Evolutionary conservation across 2,888 invertebrate species (phyloP).

Genomic region (Pelosia muscerda): DNA sequence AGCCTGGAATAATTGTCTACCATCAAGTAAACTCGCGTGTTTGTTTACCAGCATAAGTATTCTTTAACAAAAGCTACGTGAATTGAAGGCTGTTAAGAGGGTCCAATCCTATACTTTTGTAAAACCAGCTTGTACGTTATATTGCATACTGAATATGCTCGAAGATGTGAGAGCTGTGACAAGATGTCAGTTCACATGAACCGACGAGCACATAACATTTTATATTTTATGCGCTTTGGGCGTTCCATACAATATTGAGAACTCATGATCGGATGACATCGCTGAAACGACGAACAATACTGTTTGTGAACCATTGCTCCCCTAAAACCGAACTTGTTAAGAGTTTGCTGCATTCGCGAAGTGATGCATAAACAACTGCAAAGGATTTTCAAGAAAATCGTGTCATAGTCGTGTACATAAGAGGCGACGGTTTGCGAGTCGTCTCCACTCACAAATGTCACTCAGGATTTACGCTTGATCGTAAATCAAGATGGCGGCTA

Average conservation of each 20-base stretch:
- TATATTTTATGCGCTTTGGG: conserved; percentile 63
- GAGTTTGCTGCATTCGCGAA: conserved; percentile 42
- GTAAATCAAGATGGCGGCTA: conserved; percentile 85
- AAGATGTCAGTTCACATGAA: conserved; percentile 55
- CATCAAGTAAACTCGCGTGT: neutral
- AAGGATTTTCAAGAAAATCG: conserved; percentile 74
- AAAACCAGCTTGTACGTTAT: neutral
- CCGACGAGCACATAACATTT: conserved; percentile 60
- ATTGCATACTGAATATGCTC: conserved; percentile 19
- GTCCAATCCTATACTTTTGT: neutral
- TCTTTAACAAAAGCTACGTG: neutral
- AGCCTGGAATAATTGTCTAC: neutral
- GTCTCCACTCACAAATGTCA: conserved; percentile 84
- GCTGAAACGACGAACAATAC: conserved; percentile 46
- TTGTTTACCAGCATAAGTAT: neutral
- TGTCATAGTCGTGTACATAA: conserved; percentile 66
- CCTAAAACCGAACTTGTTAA: conserved; percentile 37
- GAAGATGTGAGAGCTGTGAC: conserved; percentile 44
- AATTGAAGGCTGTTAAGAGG: neutral
- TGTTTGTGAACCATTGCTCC: conserved; percentile 58
- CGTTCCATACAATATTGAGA: conserved; percentile 62
- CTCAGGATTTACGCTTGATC: conserved; percentile 82
- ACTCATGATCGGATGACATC: conserved; percentile 48
- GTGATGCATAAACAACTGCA: conserved; percentile 64
- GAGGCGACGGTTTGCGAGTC: conserved; percentile 64